A percentile compares a stretch with the other conserved stretches of the same genome.
Conservation (phyloP, 2,797 vertebrate species). For the Buceros bicornis region DNA sequence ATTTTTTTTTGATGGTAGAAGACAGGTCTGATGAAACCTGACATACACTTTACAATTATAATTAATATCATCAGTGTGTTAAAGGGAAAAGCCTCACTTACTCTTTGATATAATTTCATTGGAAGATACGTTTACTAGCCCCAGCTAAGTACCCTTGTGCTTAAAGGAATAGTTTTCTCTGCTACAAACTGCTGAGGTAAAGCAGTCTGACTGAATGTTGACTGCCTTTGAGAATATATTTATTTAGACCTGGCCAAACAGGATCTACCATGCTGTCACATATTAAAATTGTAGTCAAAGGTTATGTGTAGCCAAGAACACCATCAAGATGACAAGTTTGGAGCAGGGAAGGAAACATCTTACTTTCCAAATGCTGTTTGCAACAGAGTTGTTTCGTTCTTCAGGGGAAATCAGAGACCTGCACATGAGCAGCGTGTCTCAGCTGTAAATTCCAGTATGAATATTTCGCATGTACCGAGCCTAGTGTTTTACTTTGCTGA, state of each 20-base stretch:
- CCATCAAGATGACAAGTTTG: neutral
- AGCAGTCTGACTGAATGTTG: neutral
- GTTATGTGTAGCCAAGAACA: neutral
- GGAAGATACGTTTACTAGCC: neutral
- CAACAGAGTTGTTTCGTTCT: neutral
- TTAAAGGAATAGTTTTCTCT: neutral
- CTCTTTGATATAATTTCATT: neutral
- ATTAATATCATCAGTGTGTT: neutral
- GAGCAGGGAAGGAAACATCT: neutral
- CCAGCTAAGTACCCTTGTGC: neutral
- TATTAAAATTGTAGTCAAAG: neutral
- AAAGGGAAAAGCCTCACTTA: neutral
- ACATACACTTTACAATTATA: neutral
- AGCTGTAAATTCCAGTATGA: neutral
- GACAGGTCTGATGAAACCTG: conserved; percentile 45
- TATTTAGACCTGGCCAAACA: neutral
- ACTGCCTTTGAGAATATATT: neutral
- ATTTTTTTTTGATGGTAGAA: conserved; percentile 24
- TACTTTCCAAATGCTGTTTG: neutral
- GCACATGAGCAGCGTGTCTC: neutral
- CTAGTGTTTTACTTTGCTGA: neutral
- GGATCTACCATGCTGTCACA: neutral
- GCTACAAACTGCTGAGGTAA: neutral
- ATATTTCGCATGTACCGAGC: neutral
- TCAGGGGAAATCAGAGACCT: neutral